These are phyloP conservation scores for Drosophila peninsularis DNA, from an alignment of 2,888 invertebrate species.

Conservation along the genomic window DNA sequence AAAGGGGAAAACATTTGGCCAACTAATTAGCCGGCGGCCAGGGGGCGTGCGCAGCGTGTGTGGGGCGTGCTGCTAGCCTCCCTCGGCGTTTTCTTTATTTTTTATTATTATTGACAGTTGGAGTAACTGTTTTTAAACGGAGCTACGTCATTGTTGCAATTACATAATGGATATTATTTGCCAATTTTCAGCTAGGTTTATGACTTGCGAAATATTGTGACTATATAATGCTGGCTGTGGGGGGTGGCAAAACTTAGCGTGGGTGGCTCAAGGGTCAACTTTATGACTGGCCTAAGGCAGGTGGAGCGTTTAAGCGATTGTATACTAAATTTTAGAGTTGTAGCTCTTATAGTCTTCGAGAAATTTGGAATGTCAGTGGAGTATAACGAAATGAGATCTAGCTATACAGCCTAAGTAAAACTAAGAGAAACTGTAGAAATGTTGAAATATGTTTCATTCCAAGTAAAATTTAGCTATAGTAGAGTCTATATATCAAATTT, in stretches of 20 bases:
- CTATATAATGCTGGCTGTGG: background rate
- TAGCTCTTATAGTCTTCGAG: background rate
- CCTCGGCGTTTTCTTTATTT: background rate
- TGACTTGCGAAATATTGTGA: background rate
- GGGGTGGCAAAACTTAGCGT: background rate
- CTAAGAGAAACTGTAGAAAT: too few relatives aligned
- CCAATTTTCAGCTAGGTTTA: background rate
- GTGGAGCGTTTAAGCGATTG: background rate
- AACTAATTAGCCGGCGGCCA: conserved; percentile 56
- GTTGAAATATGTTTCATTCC: too few relatives aligned
- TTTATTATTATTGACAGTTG: background rate
- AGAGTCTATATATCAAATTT: too few relatives aligned
- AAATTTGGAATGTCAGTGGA: background rate
- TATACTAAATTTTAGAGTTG: background rate
- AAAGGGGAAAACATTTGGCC: conserved; percentile 29
- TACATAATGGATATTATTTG: conserved; percentile 1
- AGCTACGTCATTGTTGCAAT: conserved; percentile 5
- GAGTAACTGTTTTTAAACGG: conserved; percentile 8
- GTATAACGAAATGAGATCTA: background rate
- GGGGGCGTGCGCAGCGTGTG: conserved; percentile 11
- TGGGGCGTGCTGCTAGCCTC: background rate
- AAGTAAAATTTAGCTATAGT: too few relatives aligned
- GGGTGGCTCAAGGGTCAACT: background rate
- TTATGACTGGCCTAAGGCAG: too few relatives aligned
- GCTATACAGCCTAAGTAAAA: too few relatives aligned